phyloP scores from a whole-genome alignment of 1,140 invertebrate genomes.

The fruit fly (Drosophila melanogaster) region Release_6_plus_ISO1_MT NC_004354.4:4074001-4074500 shows the following conservation, averaged over 20 bases:
- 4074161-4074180: conserved; percentile 80
- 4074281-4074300: neutral
- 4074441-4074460: conserved; percentile 35
- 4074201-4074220: conserved; percentile 49
- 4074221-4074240: conserved; percentile 13
- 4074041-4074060: neutral
- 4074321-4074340: conserved; percentile 24
- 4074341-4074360: conserved; percentile 30
- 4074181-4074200: conserved; percentile 60
- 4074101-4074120: neutral
- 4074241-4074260: neutral
- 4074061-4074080: neutral
- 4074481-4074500: conserved; percentile 67
- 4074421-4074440: conserved; percentile 42
- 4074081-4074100: conserved; percentile 28
- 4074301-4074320: conserved; percentile 12
- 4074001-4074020: neutral
- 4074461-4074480: conserved; percentile 45
- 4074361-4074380: conserved; percentile 81
- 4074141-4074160: conserved; percentile 48
- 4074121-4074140: neutral
- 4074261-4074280: neutral
- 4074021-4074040: neutral
- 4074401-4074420: conserved; percentile 30
- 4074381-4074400: conserved; percentile 72